Percentiles rank a stretch among this genome's conserved stretches.
Evolutionary conservation across 2,797 vertebrate genomes (phyloP).

Genomic region (Galaxias olidus): DNA sequence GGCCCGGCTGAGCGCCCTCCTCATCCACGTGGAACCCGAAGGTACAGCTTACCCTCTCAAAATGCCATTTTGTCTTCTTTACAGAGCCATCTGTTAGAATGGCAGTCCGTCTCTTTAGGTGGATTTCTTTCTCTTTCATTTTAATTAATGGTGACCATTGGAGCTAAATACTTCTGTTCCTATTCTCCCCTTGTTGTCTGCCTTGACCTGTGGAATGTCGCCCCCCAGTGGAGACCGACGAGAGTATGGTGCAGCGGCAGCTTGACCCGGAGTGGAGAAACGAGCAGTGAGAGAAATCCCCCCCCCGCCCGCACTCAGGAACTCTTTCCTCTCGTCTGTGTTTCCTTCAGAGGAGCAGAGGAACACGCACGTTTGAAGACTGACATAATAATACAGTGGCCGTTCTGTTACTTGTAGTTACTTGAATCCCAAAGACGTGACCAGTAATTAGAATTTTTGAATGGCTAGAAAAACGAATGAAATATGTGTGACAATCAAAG

Average conservation of each 20-base stretch:
- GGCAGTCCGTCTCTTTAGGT: not conserved
- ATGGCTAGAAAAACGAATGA: too few species aligned
- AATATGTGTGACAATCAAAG: too few species aligned
- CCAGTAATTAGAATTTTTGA: too few species aligned
- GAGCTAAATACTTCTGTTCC: not conserved
- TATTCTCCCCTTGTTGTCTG: constrained; percentile 17
- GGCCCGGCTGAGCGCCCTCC: constrained; percentile 32
- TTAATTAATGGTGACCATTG: not conserved
- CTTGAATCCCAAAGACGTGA: too few species aligned
- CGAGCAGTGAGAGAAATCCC: constrained; percentile 43
- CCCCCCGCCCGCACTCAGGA: not conserved
- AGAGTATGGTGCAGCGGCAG: constrained; percentile 55
- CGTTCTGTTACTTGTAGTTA: too few species aligned
- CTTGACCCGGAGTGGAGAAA: constrained; percentile 58
- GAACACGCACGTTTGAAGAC: not conserved
- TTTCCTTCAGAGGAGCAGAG: not conserved
- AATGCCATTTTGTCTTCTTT: not conserved
- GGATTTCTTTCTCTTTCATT: not conserved
- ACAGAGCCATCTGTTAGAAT: not conserved
- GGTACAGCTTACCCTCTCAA: constrained; percentile 9
- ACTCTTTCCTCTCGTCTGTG: not conserved
- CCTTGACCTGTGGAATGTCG: constrained; percentile 1
- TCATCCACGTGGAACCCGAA: constrained; percentile 23
- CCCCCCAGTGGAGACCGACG: constrained; percentile 43
- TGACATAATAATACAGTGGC: too few species aligned